A percentile compares a stretch with the other conserved stretches of the same genome.
Evolutionary conservation across 2,797 vertebrate species (phyloP).

Genomic region (Pitangus sulphuratus): DNA sequence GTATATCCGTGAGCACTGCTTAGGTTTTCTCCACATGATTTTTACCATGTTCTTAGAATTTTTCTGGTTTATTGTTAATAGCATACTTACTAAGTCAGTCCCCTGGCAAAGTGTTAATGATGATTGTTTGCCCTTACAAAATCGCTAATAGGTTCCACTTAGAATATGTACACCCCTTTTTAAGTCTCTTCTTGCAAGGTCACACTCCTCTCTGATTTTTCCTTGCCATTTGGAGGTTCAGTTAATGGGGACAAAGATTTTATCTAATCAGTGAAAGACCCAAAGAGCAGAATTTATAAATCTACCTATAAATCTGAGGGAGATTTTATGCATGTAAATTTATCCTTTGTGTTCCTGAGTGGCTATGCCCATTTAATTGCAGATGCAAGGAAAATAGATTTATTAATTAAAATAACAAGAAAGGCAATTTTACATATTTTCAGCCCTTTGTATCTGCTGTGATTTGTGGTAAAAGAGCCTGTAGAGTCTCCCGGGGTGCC

Average conservation of each 20-base stretch:
- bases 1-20: background rate
- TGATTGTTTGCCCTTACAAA: background rate
- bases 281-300: background rate
- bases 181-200: background rate
- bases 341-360: background rate
- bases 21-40: background rate
- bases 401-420: background rate
- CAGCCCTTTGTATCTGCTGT: background rate
- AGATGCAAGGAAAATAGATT: background rate
- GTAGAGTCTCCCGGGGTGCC: background rate
- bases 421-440: background rate
- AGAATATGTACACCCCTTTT: background rate
- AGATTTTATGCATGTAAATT: background rate
- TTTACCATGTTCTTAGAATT: background rate
- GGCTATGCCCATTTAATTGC: background rate
- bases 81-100: background rate
- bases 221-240: background rate
- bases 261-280: background rate
- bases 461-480: background rate
- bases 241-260: background rate
- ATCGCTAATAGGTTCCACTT: background rate
- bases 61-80: background rate
- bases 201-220: background rate
- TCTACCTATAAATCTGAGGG: background rate
- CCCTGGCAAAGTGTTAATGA: background rate